phyloP scores from a whole-genome alignment of 2,113 vertebrate species.

The Pagrus major region DNA sequence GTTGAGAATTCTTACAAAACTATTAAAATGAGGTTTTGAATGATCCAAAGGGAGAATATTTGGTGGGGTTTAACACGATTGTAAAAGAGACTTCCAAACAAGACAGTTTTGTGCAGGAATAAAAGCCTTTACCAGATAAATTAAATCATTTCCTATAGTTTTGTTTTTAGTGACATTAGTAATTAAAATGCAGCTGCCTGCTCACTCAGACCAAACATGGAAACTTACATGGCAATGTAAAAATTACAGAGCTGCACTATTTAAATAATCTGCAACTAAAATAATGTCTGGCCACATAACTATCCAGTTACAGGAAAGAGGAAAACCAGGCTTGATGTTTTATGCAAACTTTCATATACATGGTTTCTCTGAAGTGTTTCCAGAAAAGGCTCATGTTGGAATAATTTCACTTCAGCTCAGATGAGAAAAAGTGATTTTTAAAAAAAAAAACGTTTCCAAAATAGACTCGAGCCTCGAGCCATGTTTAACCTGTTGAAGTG shows the following conservation, averaged over 20 bases:
- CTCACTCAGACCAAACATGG: slow-evolving; percentile 1
- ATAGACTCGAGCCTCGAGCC: slow-evolving; percentile 17
- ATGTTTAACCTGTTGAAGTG: slow-evolving; percentile 39
- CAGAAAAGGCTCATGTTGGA: slow-evolving; percentile 53
- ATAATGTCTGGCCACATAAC: slow-evolving; percentile 35
- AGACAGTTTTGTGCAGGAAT: not conserved
- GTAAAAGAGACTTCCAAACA: not conserved
- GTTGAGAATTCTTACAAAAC: not conserved
- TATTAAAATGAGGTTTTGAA: not conserved
- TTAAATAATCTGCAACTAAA: slow-evolving; percentile 25
- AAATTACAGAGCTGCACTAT: slow-evolving; percentile 9
- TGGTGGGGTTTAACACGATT: not conserved
- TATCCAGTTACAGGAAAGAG: slow-evolving; percentile 40
- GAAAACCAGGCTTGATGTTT: slow-evolving; percentile 26
- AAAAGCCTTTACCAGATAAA: not conserved
- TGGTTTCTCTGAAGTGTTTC: slow-evolving; percentile 54
- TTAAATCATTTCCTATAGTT: not conserved
- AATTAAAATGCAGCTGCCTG: not conserved
- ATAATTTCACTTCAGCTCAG: slow-evolving; percentile 45
- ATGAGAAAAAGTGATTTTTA: slow-evolving; percentile 25
- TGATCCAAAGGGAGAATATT: not conserved
- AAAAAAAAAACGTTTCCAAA: too few relatives aligned
- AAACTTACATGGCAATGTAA: slow-evolving; percentile 14
- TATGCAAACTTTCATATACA: slow-evolving; percentile 19
- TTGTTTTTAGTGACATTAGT: not conserved